These are phyloP conservation scores for Acrobasis consociella DNA, from an alignment of 2,888 invertebrate species.

Conservation along the genomic window DNA sequence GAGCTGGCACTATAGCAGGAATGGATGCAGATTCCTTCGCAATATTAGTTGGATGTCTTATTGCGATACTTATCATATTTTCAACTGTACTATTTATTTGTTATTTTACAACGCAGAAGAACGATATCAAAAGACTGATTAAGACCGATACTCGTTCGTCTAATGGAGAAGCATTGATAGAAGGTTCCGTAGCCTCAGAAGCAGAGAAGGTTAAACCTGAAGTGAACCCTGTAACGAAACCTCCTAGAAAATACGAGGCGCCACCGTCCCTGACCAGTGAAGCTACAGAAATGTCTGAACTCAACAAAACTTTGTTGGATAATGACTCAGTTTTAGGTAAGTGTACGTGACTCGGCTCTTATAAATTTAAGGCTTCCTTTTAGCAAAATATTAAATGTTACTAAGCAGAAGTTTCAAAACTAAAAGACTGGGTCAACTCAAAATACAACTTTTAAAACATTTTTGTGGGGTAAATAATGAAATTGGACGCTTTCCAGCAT, in stretches of 20 bases:
- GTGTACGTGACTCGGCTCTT: slow-evolving; percentile 41
- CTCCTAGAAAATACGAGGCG: slow-evolving; percentile 88
- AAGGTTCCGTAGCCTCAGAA: slow-evolving; percentile 88
- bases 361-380: background rate
- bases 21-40: slow-evolving; percentile 79
- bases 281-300: slow-evolving; percentile 90
- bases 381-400: background rate
- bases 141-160: slow-evolving; percentile 84
- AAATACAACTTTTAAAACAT: no score
- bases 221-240: slow-evolving; percentile 92
- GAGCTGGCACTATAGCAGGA: slow-evolving; percentile 67
- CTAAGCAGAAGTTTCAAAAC: background rate
- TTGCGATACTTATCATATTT: slow-evolving; percentile 74
- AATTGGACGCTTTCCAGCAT: no score
- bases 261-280: slow-evolving; percentile 85
- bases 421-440: background rate
- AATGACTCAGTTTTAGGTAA: slow-evolving; percentile 88
- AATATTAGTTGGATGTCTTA: slow-evolving; percentile 75
- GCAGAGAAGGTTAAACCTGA: slow-evolving; percentile 91
- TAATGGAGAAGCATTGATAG: slow-evolving; percentile 86
- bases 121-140: slow-evolving; percentile 82
- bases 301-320: slow-evolving; percentile 89
- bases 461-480: no score
- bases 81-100: slow-evolving; percentile 75
- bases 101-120: slow-evolving; percentile 79